Conservation (phyloP, 2,113 vertebrate genomes). For the Tupaia chinensis region DNA sequence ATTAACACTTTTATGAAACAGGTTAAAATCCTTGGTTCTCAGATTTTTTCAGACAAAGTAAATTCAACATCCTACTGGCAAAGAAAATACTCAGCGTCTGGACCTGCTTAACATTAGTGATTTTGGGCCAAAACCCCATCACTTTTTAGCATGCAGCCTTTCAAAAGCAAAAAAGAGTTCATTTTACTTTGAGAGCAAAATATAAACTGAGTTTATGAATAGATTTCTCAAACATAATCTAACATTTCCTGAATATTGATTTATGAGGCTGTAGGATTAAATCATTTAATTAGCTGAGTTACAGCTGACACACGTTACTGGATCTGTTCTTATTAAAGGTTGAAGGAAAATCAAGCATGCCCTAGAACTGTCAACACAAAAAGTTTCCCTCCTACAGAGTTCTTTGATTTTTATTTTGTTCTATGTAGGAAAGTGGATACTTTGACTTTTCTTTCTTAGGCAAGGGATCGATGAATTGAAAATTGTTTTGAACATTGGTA, state of each 20-base stretch:
- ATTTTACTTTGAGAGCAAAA: slow-evolving; percentile 21
- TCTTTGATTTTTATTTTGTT: slow-evolving; percentile 82
- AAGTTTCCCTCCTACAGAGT: not conserved
- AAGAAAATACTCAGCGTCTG: slow-evolving; percentile 17
- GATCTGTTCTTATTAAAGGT: slow-evolving; percentile 67
- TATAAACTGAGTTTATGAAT: slow-evolving; percentile 72
- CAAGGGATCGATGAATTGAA: slow-evolving; percentile 81
- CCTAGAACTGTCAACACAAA: slow-evolving; percentile 54
- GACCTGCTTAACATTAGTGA: slow-evolving; percentile 13
- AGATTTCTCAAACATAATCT: slow-evolving; percentile 78
- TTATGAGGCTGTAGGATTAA: slow-evolving; percentile 73
- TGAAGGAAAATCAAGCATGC: slow-evolving; percentile 70
- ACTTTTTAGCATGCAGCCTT: slow-evolving; percentile 48
- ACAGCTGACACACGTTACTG: slow-evolving; percentile 59
- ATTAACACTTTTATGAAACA: not conserved
- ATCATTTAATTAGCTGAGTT: slow-evolving; percentile 78
- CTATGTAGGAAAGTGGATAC: slow-evolving; percentile 63
- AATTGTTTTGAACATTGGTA: slow-evolving; percentile 73
- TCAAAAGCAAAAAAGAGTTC: slow-evolving; percentile 32
- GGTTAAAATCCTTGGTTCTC: not conserved
- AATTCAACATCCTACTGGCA: slow-evolving; percentile 47
- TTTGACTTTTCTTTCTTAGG: slow-evolving; percentile 67
- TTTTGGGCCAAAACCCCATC: slow-evolving; percentile 31
- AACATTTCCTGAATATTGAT: slow-evolving; percentile 80
- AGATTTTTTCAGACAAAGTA: slow-evolving; percentile 63